Base-by-base conservation (phyloP, 2,113 vertebrate species). In the Phaethornis superciliosus region DNA sequence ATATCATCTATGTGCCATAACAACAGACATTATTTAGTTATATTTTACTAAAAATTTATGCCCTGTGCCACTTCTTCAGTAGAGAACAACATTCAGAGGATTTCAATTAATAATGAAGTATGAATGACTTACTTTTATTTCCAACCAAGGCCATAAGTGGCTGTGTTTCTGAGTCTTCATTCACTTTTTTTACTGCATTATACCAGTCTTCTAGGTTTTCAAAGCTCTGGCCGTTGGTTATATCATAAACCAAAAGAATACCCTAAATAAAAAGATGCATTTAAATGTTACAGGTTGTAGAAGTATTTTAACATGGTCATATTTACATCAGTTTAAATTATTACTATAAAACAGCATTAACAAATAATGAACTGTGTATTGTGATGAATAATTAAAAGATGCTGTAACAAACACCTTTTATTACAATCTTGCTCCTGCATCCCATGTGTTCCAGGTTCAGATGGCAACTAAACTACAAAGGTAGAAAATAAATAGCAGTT, bases 161-260 rank as follows among this genome's bases (percentile, higher is more conserved):
- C 92, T 98, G 98, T 88, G 97, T 97, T 89, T 99, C 99, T 33
- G 98, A 98, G 67, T 99, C 99, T 94, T 99, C 99, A 9, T 98
- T 99, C 93, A 98, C 98, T 96, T 99, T 99, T 97, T 99, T 99
- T 94, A 99, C 98, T 97, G 98, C 98, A 83, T 97, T 97, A 96
- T 98, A 98, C 99, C 99, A 99, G 93, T 99, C 99, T 98, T 99
- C 99, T 91, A 99, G 98, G 96, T 99, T 99, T 98, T 99, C 99
- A 98, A 99, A 99, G 96, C 99, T 99, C 96, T 99, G 99, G 95
- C 98, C 97, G 94, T 99, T 99, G 89, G 99, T 99, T 96, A 99
- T 99, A 89, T 99, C 99, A 89, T 99, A 99, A n/a, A 99, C 99
- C 97, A 99, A 98, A 27, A 99, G 98, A 95, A 99, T 95, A 71